Evolutionary conservation across 2,797 vertebrate species (phyloP), one percentile per base, ranked within the genome.

Genomic region (Novumbra hubbsi): DNA sequence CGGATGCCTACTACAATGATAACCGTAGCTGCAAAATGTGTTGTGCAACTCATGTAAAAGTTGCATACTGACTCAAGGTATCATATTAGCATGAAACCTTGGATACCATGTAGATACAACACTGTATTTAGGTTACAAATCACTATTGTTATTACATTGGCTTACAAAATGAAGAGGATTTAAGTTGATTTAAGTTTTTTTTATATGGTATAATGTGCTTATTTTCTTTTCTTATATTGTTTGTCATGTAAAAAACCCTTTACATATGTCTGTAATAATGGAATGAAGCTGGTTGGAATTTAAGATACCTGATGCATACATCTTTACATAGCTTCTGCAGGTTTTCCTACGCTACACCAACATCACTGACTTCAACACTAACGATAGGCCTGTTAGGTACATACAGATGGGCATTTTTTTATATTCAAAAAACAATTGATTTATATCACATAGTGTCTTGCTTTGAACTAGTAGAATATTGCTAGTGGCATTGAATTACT

Each of bases 91-190:
- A 68, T 57, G 63, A 52, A 70, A 70, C 68, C 41, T 60, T 55
- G 50, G 50, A 55, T 17, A 55, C 16, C 16, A 30, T 63, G 60
- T 63, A 63, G 60, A 24, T 76, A 69, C 52, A 57, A 50, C 65
- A 62, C 27, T 78, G 68, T 81, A 45, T 68, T 30, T 79, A 92
- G 88, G 91, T 93, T 89, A 90, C 88, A 87, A 80, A 87, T 87
- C 88, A 87, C 84, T 83, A 72, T 85, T 74, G 8, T 55, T 87
- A 86, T 81, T 68, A 34, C 82, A 85, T 78, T 74, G 76, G 16
- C n/a, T 21, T 78, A 63, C 60, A 90, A 76, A 91, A 91, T 92
- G 88, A 92, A 94, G 89, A 93, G 90, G 88, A 92, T 89, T 86
- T 85, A 82, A 79, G 78, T 87, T 77, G 77, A 79, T 84, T 80